Base-by-base conservation (phyloP, 2,888 invertebrate genomes). In the Linnaemya vulpina region DNA sequence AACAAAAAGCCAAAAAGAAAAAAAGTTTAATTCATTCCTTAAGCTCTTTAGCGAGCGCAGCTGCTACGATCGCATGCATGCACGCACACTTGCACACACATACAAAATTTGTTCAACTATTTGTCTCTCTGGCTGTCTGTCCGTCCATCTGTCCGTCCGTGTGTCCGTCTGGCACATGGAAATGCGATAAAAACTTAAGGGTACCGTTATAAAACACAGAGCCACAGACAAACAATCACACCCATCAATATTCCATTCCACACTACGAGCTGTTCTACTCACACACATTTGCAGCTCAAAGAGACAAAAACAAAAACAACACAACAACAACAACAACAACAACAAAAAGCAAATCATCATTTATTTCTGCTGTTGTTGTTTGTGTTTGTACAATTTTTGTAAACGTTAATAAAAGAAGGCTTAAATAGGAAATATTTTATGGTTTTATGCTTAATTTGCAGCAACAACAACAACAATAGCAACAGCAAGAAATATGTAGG, bases 381-480 rank as follows among this genome's bases (percentile, higher is more conserved):
- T 17, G 20, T 40, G 68, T 22, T 51, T 65, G 35, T 73, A 11
- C 11, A 10, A 10, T 22, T 60, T 62, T 63, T 35, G 38, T 58
- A 62, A 79, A 25, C 58, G 74, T 60, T 80, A 60, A 63, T 58
- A 76, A 76, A 84, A 77, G 62, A 84, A 81, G 84, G 84, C 81
- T 70, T 77, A 73, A 77, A 84, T 73, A 81, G 77, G 68, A 84
- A 84, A 84, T 75, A 71, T 76, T 58, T 74, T 75, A 65, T 83
- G 74, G 63, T 55, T 70, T 53, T 70, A 70, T 63, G 83, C 20
- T 73, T 49, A 62, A 43, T 67, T 43, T 62, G n/a, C 38, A 65
- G 49, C 58, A 75, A 81, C 46, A n/a, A 15, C 35, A 20, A 43
- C 10, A 10, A n/a, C n/a, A n/a, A n/a, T n/a, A n/a, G n/a, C n/a